Conservation (phyloP, 2,888 invertebrate species). For the Sphecodes monilicornis region DNA sequence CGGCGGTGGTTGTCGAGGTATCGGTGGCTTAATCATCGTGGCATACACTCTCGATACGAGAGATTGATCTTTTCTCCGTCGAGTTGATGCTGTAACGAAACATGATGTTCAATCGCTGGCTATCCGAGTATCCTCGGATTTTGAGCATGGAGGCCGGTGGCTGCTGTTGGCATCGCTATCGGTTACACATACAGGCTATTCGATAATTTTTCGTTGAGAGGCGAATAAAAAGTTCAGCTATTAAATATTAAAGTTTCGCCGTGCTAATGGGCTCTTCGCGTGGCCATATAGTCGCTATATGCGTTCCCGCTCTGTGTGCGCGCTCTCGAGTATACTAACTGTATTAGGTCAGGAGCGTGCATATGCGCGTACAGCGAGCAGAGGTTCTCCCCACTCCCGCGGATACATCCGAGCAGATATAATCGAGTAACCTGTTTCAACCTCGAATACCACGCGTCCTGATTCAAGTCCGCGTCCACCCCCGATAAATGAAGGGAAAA, state of each 20-base stretch:
- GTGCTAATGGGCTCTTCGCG: constrained; percentile 33
- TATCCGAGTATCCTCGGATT: constrained; percentile 8
- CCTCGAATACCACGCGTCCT: constrained; percentile 58
- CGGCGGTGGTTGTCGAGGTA: background rate
- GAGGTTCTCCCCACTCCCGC: background rate
- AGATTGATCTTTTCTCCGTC: constrained; percentile 29
- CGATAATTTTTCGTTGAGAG: constrained; percentile 32
- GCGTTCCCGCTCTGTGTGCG: constrained; percentile 3
- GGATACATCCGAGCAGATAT: constrained; percentile 42
- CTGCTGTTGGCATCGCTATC: constrained; percentile 13
- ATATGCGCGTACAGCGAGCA: constrained; percentile 28
- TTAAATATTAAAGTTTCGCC: constrained; percentile 65
- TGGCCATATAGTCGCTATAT: background rate
- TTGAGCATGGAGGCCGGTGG: constrained; percentile 3
- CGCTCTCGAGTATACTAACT: constrained; percentile 43
- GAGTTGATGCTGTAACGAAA: constrained; percentile 23
- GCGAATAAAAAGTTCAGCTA: constrained; percentile 51
- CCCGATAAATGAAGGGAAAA: constrained; percentile 38
- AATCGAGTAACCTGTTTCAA: constrained; percentile 62
- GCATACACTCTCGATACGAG: background rate
- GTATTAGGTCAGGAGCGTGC: constrained; percentile 56
- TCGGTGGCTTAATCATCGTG: background rate
- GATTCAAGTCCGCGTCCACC: constrained; percentile 58
- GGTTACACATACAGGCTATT: constrained; percentile 14
- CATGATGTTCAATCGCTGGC: background rate